These are phyloP conservation scores for Sus scrofa DNA, from an alignment of 2,113 vertebrate genomes.

Conservation along the genomic window T2T-Sscrofa CM000829.6:45443501-45444000, in stretches of 20 bases:
- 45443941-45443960: neutral
- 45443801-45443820: neutral
- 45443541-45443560: conserved; percentile 32
- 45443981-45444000: conserved; percentile 50
- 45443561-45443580: neutral
- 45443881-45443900: neutral
- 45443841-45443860: neutral
- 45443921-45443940: conserved; percentile 24
- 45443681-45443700: neutral
- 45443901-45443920: neutral
- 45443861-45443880: neutral
- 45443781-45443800: neutral
- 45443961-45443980: conserved; percentile 9
- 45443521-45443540: conserved; percentile 43
- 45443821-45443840: neutral
- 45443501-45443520: conserved; percentile 44
- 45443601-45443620: neutral
- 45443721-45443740: neutral
- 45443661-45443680: neutral
- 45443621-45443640: neutral
- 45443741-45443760: conserved; percentile 3
- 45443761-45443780: neutral
- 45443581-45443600: conserved; percentile 41
- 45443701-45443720: neutral
- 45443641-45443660: conserved; percentile 1